phyloP scores from a whole-genome alignment of 2,797 vertebrate species.

The Syncerus caffer region DNA sequence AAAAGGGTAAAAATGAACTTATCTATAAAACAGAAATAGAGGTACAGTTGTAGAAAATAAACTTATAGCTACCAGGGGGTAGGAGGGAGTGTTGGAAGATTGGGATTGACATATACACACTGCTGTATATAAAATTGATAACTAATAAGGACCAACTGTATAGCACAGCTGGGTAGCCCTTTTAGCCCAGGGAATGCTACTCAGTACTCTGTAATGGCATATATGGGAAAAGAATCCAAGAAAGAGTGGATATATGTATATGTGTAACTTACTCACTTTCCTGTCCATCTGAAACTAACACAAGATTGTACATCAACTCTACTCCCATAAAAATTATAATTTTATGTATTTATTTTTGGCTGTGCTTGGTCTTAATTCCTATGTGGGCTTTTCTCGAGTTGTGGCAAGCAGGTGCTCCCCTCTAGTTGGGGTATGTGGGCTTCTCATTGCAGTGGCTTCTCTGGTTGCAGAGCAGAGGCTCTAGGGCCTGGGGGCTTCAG shows the following conservation, averaged over 20 bases:
- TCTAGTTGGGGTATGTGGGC: neutral
- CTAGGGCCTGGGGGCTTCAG: neutral
- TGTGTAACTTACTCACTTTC: neutral
- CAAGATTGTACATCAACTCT: neutral
- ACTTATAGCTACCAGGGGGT: neutral
- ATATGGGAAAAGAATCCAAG: neutral
- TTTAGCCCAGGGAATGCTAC: neutral
- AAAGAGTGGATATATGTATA: neutral
- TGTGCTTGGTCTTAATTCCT: neutral
- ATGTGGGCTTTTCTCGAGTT: neutral
- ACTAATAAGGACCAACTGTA: neutral
- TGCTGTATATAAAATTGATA: neutral
- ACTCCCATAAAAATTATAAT: neutral
- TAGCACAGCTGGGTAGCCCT: neutral
- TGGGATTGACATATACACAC: neutral
- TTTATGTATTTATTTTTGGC: neutral
- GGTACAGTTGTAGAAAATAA: neutral
- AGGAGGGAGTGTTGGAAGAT: neutral
- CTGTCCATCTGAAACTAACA: neutral
- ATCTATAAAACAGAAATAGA: neutral
- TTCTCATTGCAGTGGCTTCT: neutral
- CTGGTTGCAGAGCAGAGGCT: neutral
- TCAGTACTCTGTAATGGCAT: neutral
- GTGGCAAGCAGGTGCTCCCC: neutral
- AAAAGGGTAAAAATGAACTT: neutral